phyloP scores from a whole-genome alignment of 1,140 invertebrate species.

The Muscidifurax raptorellus region DNA sequence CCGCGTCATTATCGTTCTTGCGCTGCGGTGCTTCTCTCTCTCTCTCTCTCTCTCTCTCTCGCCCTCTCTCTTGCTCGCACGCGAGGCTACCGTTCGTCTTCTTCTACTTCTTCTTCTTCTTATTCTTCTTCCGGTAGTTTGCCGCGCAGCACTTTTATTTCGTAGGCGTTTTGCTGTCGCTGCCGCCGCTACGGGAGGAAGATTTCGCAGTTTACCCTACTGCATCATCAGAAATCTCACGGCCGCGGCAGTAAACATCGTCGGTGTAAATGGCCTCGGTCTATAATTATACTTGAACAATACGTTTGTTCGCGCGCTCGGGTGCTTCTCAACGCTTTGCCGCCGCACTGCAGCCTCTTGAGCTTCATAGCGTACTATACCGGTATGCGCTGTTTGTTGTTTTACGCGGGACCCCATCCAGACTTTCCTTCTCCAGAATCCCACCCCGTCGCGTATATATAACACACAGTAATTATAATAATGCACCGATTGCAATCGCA shows the following conservation, averaged over 20 bases:
- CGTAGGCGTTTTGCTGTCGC: conserved; percentile 12
- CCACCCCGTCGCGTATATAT: no score
- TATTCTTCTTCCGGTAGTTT: not conserved
- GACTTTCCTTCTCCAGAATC: no score
- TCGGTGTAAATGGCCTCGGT: conserved; percentile 29
- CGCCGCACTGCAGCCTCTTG: no score
- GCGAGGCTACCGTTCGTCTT: not conserved
- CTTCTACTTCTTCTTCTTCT: conserved; percentile 28
- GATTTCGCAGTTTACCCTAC: conserved; percentile 13
- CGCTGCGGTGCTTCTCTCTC: conserved; percentile 35
- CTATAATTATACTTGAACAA: conserved; percentile 44
- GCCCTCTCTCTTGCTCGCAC: not conserved
- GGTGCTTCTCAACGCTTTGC: no score
- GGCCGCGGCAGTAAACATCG: not conserved
- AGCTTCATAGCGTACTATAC: no score
- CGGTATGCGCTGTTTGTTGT: not conserved
- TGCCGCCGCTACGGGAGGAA: not conserved
- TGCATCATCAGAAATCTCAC: conserved; percentile 44
- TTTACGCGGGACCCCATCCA: not conserved
- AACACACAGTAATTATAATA: no score
- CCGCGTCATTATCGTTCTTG: conserved; percentile 66
- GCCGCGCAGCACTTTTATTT: not conserved
- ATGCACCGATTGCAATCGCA: no score
- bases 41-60: conserved; percentile 17
- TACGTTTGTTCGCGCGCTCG: conserved; percentile 30